A percentile compares a stretch with the other conserved stretches of the same genome.
Conservation (phyloP, 2,888 invertebrate species). For the Seira musarum region DNA sequence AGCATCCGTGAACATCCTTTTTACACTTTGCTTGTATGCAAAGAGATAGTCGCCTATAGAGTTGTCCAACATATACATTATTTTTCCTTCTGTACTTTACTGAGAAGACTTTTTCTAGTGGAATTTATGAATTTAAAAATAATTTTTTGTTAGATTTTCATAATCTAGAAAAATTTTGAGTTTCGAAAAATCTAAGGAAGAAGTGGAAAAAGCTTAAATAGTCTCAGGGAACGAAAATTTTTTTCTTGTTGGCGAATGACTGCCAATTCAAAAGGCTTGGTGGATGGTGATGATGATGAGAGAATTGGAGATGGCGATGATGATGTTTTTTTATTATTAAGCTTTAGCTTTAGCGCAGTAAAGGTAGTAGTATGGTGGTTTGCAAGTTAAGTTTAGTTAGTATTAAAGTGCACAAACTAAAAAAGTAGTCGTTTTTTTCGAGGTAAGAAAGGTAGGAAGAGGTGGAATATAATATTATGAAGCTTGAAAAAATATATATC, state of each 20-base stretch:
- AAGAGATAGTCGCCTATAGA: constrained; percentile 56
- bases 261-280: not conserved
- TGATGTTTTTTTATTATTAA: constrained; percentile 26
- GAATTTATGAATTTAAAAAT: not conserved
- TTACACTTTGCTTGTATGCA: constrained; percentile 33
- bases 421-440: constrained; percentile 51
- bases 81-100: constrained; percentile 55
- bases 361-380: constrained; percentile 40
- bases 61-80: constrained; percentile 57
- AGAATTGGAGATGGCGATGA: constrained; percentile 20
- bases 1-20: constrained; percentile 57
- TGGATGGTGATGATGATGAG: constrained; percentile 5
- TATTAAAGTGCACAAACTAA: constrained; percentile 57
- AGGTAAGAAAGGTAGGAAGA: constrained; percentile 63
- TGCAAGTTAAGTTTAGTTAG: constrained; percentile 22
- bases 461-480: constrained; percentile 55
- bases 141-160: not conserved
- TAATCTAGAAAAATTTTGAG: not conserved
- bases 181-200: constrained; percentile 23
- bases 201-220: constrained; percentile 37
- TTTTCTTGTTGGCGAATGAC: constrained; percentile 12
- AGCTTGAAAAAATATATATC: constrained; percentile 41
- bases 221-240: constrained; percentile 47
- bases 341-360: constrained; percentile 45
- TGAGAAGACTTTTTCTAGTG: constrained; percentile 1